Evolutionary conservation across 2,797 vertebrate genomes (phyloP).

Genomic region (Poeciliopsis gracilis): DNA sequence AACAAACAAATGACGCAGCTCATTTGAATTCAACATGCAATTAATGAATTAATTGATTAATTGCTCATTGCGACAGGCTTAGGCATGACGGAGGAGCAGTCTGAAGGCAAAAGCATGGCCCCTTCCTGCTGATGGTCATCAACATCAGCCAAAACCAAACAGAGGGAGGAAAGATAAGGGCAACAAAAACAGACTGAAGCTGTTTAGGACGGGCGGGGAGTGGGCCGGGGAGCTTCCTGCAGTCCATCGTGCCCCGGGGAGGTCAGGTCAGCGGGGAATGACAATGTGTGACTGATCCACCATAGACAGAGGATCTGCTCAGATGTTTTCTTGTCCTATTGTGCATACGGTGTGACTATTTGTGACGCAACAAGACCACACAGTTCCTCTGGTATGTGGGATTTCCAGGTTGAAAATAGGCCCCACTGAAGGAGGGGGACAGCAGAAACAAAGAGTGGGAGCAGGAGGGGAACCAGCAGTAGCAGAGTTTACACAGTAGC

Average conservation of each 20-base stretch:
- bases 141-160: slow-evolving; percentile 45
- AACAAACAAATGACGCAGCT: too few relatives aligned
- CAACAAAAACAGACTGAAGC: slow-evolving; percentile 36
- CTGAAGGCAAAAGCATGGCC: background rate
- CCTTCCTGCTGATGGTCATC: background rate
- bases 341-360: slow-evolving; percentile 43
- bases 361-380: slow-evolving; percentile 59
- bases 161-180: slow-evolving; percentile 15
- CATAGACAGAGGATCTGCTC: slow-evolving; percentile 19
- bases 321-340: slow-evolving; percentile 24
- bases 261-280: slow-evolving; percentile 19
- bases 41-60: too few relatives aligned
- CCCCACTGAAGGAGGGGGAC: slow-evolving; percentile 40
- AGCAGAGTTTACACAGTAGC: background rate
- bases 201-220: slow-evolving; percentile 47
- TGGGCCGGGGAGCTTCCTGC: slow-evolving; percentile 31
- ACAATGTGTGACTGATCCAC: background rate
- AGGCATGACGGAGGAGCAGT: background rate
- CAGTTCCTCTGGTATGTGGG: slow-evolving; percentile 68
- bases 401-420: slow-evolving; percentile 75
- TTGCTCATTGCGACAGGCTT: too few relatives aligned
- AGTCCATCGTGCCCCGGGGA: slow-evolving; percentile 19
- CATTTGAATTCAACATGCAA: too few relatives aligned
- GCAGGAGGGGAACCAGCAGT: background rate
- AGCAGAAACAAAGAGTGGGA: slow-evolving; percentile 41